Percentiles rank a stretch among this genome's conserved stretches.
These are phyloP conservation scores for Dione juno DNA, from an alignment of 2,888 invertebrate species.

Conservation along the genomic window DNA sequence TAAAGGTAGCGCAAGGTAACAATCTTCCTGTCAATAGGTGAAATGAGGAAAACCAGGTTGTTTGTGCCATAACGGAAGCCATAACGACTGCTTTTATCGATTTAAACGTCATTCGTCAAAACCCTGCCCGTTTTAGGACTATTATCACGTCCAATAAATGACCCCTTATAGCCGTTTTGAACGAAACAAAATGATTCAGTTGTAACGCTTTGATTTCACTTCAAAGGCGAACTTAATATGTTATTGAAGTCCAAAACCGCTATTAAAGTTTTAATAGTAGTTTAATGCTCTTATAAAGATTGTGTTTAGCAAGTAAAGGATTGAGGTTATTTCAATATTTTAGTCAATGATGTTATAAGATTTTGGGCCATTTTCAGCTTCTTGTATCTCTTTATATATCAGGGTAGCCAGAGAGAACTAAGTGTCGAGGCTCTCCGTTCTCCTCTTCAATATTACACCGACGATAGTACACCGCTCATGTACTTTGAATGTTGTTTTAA, in stretches of 20 bases:
- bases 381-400: too few relatives aligned
- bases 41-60: slow-evolving; percentile 30
- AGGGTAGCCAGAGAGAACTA: too few relatives aligned
- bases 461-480: too few relatives aligned
- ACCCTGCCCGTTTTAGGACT: slow-evolving; percentile 25
- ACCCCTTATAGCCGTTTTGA: slow-evolving; percentile 26
- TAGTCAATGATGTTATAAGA: too few relatives aligned
- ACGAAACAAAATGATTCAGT: slow-evolving; percentile 15
- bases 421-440: too few relatives aligned
- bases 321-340: not conserved
- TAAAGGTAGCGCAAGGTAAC: not conserved
- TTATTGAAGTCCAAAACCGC: slow-evolving; percentile 5
- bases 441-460: too few relatives aligned
- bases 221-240: slow-evolving; percentile 1
- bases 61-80: slow-evolving; percentile 40
- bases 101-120: slow-evolving; percentile 39
- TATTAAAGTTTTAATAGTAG: not conserved
- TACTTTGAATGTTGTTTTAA: too few relatives aligned
- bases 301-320: too few relatives aligned
- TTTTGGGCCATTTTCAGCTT: too few relatives aligned
- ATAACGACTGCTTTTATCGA: slow-evolving; percentile 40
- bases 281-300: not conserved
- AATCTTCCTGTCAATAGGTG: slow-evolving; percentile 29
- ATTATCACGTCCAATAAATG: slow-evolving; percentile 41
- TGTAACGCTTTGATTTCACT: slow-evolving; percentile 17